A percentile compares a stretch with the other conserved stretches of the same genome.
Evolutionary conservation across 2,888 invertebrate genomes (phyloP).

Genomic region (Orthosia gracilis): DNA sequence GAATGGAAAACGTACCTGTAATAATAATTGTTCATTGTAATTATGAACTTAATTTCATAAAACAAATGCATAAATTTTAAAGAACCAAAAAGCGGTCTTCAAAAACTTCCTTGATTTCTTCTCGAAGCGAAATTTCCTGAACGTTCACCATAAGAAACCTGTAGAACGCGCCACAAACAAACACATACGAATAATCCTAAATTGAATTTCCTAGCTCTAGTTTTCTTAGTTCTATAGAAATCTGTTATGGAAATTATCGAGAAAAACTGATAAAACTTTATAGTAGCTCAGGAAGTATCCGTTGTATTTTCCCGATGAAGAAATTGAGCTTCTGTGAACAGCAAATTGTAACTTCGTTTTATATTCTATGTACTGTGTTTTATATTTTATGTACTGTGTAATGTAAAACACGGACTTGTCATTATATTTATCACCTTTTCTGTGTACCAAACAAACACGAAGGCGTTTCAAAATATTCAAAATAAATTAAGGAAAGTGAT

Average conservation of each 20-base stretch:
- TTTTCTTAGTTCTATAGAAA: constrained; percentile 2
- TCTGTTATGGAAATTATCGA: constrained; percentile 3
- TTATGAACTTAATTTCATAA: not conserved
- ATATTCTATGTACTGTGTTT: not conserved
- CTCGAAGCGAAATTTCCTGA: not conserved
- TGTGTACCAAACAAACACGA: not conserved
- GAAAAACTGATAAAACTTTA: not conserved
- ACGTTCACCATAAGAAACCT: not conserved
- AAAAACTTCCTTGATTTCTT: not conserved
- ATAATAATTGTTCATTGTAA: not conserved
- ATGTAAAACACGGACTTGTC: not conserved
- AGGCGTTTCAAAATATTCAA: constrained; percentile 9
- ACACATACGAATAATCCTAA: constrained; percentile 17
- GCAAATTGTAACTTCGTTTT: not conserved
- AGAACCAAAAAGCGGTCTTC: not conserved
- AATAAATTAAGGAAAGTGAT: constrained; percentile 25
- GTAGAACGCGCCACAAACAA: constrained; percentile 15
- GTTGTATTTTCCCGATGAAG: not conserved
- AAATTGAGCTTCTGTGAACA: not conserved
- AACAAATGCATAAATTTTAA: not conserved
- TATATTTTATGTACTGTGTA: not conserved
- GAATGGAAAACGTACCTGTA: not conserved
- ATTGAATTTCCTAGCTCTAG: not conserved
- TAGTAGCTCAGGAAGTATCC: not conserved
- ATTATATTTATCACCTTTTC: not conserved